phyloP scores from a whole-genome alignment of 2,113 vertebrate genomes.

The Ameiurus melas region DNA sequence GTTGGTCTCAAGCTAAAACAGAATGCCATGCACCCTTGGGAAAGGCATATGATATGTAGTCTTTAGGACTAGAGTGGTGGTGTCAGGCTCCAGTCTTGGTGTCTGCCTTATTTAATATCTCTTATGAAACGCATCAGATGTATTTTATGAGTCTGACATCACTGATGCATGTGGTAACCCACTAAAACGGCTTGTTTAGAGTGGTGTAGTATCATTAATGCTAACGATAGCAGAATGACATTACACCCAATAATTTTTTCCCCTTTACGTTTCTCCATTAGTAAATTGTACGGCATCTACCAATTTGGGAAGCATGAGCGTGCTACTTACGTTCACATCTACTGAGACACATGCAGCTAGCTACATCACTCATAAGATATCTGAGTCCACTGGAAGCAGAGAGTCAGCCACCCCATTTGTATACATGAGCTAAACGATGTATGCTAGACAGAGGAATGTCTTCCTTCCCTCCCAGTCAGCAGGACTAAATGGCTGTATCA shows the following conservation, averaged over 20 bases:
- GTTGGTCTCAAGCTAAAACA: neutral
- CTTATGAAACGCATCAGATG: neutral
- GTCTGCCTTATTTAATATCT: neutral
- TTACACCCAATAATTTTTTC: neutral
- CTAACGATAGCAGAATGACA: neutral
- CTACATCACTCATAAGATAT: neutral
- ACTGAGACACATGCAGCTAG: neutral
- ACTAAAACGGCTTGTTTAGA: neutral
- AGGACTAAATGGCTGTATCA: neutral
- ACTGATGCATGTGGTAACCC: neutral
- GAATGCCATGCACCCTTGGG: neutral
- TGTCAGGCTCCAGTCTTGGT: neutral
- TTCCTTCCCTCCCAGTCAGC: neutral
- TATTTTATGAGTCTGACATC: neutral
- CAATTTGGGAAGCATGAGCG: neutral
- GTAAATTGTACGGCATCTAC: neutral
- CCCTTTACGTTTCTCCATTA: neutral
- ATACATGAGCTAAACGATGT: slow-evolving; percentile 3
- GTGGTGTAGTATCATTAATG: neutral
- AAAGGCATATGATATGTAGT: neutral
- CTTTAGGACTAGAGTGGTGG: neutral
- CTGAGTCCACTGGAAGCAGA: neutral
- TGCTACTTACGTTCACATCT: neutral
- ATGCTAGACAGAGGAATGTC: neutral
- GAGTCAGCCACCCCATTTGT: neutral